Percentiles rank a stretch among this genome's conserved stretches.
phyloP scores from a whole-genome alignment of 2,113 vertebrate genomes.

The Lutjanus erythropterus region DNA sequence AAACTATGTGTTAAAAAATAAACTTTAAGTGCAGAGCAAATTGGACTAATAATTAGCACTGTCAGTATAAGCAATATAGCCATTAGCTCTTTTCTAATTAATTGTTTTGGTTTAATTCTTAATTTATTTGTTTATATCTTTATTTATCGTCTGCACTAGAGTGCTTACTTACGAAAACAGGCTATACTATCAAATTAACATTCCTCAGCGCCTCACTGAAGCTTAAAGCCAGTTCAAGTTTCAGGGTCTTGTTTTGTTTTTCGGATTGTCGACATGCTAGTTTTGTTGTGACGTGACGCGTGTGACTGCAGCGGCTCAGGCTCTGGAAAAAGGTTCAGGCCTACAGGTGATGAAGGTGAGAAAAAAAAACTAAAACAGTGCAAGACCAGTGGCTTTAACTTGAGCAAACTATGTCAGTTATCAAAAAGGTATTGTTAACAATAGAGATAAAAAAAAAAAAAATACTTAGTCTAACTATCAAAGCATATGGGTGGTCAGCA shows the following conservation, averaged over 20 bases:
- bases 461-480: background rate
- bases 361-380: background rate
- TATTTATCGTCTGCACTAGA: slow-evolving; percentile 12
- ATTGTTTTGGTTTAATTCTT: background rate
- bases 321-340: slow-evolving; percentile 5
- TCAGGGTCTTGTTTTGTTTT: slow-evolving; percentile 74
- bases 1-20: background rate
- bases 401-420: background rate
- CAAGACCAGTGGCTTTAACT: background rate
- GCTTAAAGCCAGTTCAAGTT: slow-evolving; percentile 68
- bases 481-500: too few species aligned
- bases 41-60: background rate
- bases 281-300: slow-evolving; percentile 74
- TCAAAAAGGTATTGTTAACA: too few species aligned
- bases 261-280: slow-evolving; percentile 60
- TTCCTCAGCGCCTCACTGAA: slow-evolving; percentile 55
- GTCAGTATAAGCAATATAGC: background rate
- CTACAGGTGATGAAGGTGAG: slow-evolving; percentile 37
- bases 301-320: slow-evolving; percentile 44
- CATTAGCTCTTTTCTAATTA: background rate
- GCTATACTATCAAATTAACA: slow-evolving; percentile 54
- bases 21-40: background rate
- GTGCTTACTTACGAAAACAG: slow-evolving; percentile 8
- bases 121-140: slow-evolving; percentile 17
- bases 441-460: background rate